A percentile compares a stretch with the other conserved stretches of the same genome.
Evolutionary conservation across 2,113 vertebrate genomes (phyloP).

Genomic region (Podarcis muralis): DNA sequence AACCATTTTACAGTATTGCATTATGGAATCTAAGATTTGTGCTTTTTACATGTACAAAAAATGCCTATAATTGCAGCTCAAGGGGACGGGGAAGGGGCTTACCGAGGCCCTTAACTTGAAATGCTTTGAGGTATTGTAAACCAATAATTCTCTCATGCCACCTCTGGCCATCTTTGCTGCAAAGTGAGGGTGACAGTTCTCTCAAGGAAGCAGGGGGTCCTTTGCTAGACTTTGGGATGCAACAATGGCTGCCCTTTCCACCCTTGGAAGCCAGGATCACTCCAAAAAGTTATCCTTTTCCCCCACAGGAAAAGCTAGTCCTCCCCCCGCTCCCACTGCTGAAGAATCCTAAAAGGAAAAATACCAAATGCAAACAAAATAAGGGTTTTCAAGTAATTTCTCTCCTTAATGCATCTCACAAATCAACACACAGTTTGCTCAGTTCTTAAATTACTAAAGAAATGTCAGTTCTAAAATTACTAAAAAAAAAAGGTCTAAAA

Average conservation of each 20-base stretch:
- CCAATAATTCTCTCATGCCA: not conserved
- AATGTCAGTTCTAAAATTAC: not conserved
- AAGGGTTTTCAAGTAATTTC: not conserved
- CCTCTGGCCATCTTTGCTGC: not conserved
- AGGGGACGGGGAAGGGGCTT: no score
- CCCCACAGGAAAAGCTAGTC: rapidly evolving
- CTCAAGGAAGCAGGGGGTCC: not conserved
- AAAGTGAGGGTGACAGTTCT: no score
- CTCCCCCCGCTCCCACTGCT: not conserved
- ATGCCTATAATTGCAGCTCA: no score
- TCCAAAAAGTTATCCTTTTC: not conserved
- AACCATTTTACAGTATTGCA: rapidly evolving
- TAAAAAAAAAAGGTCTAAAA: not conserved
- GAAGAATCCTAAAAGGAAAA: not conserved
- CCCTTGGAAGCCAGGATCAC: not conserved
- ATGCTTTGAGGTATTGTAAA: not conserved
- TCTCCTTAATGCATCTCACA: not conserved
- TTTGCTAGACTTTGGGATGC: no score
- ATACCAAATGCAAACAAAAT: rapidly evolving
- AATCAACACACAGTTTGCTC: not conserved
- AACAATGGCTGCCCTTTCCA: not conserved
- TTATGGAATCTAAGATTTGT: not conserved
- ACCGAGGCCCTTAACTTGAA: no score
- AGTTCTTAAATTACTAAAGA: not conserved
- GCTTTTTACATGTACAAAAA: not conserved